Evolutionary conservation across 2,113 vertebrate species (phyloP), one percentile per base, ranked within the genome.

Genomic region (Arizona elegans): DNA sequence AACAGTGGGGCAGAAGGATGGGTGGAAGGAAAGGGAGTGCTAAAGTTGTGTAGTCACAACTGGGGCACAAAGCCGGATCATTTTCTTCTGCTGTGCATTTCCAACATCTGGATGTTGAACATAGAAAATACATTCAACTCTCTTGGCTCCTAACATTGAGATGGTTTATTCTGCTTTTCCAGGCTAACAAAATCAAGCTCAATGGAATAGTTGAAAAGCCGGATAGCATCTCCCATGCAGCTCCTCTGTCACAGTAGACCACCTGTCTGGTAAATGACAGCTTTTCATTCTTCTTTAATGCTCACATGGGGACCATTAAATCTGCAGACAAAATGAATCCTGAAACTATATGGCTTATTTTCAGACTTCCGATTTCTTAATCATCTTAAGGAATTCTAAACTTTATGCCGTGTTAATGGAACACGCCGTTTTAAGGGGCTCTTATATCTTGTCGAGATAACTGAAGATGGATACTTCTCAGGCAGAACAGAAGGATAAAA

Each of bases 401-500:
- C 23, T 85, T 85, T 92, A 19, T 24, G 23, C 58, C 38, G 59
- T 52, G 86, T 81, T n/a, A 33, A 58, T 11, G 3, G 5, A 0
- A 0, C 13, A 90, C 90, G 90, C 19, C 7, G 1, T 50, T 90
- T 70, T 87, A 90, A 92, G 59, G 26, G 95, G 54, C 23, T 88
- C 2, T 0, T 0, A 52, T 93, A 86, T 15, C 11, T 92, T 0
- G 3, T 52, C 75, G 0, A 93, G 91, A 54, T 21, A 43, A 91
- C 87, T 75, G 87, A 89, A 90, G 33, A 75, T 88, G 53, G 17
- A 58, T 91, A 33, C 3, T 58, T 86, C 53, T 91, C 33, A 87
- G 11, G 15, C 47, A 88, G n/a, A 91, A 59, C 29, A 59, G 56
- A n/a, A 52, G 38, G 88, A 62, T 23, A 91, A 58, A 91, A 95